phyloP scores from a whole-genome alignment of 2,113 vertebrate genomes.

The Cavia porcellus region DNA sequence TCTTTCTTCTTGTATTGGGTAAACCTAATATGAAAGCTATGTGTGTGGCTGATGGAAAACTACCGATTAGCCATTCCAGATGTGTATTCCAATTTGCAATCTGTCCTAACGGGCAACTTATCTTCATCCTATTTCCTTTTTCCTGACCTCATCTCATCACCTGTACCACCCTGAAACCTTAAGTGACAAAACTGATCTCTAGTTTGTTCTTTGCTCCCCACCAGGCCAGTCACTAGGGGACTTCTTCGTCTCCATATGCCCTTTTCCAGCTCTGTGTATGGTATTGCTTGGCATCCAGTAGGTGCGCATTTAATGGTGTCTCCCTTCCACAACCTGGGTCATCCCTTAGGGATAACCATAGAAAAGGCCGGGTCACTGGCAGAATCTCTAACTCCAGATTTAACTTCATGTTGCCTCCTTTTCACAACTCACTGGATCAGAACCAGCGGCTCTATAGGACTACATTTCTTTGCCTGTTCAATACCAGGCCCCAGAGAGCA shows the following conservation, averaged over 20 bases:
- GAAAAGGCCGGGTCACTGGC: background rate
- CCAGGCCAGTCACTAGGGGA: background rate
- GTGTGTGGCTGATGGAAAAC: background rate
- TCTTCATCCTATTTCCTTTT: background rate
- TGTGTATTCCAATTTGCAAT: constrained; percentile 1
- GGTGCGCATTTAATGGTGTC: background rate
- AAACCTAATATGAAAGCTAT: background rate
- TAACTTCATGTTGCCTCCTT: background rate
- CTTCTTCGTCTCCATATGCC: background rate
- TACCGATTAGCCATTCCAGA: constrained; percentile 23
- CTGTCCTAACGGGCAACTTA: constrained; percentile 1
- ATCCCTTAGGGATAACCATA: background rate
- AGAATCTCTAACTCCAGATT: background rate
- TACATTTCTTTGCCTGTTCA: constrained; percentile 64
- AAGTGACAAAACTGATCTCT: background rate
- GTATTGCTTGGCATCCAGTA: background rate
- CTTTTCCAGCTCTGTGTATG: background rate
- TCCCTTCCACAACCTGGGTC: background rate
- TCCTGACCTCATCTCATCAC: constrained; percentile 5
- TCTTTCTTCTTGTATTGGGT: background rate
- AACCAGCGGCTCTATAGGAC: constrained; percentile 58
- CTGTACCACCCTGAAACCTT: background rate
- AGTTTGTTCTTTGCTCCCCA: background rate
- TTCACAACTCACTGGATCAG: constrained; percentile 59
- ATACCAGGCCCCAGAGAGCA: constrained; percentile 69